phyloP scores from a whole-genome alignment of 2,797 vertebrate genomes.

The Labroides dimidiatus region DNA sequence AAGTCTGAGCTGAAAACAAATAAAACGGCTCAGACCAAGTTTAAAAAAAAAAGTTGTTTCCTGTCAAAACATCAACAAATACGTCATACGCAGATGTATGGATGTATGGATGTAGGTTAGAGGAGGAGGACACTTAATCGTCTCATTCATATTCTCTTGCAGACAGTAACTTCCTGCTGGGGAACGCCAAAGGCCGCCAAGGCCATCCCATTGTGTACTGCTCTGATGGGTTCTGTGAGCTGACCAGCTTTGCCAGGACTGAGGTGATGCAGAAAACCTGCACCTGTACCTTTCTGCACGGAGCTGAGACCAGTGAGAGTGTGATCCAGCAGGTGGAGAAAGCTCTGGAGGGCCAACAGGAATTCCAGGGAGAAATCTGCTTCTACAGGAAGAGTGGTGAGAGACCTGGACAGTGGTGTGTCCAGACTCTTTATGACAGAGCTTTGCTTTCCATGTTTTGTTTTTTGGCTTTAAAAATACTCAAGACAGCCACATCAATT shows the following conservation, averaged over 20 bases:
- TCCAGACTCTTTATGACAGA: too few relatives aligned
- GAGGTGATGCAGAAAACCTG: constrained; percentile 98
- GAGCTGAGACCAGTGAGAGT: constrained; percentile 89
- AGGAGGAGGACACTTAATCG: background rate
- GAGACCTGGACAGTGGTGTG: constrained; percentile 22
- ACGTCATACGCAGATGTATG: constrained; percentile 4
- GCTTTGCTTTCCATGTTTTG: too few relatives aligned
- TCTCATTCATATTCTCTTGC: constrained; percentile 32
- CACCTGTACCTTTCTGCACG: constrained; percentile 92
- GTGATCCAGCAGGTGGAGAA: constrained; percentile 89
- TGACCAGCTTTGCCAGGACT: constrained; percentile 90
- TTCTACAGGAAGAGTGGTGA: constrained; percentile 94
- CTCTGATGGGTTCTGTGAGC: constrained; percentile 96
- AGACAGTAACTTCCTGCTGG: constrained; percentile 98
- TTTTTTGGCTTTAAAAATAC: too few relatives aligned
- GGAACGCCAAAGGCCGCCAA: constrained; percentile 90
- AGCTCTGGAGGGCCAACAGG: constrained; percentile 91
- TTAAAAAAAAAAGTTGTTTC: background rate
- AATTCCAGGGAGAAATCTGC: constrained; percentile 91
- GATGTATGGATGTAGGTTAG: background rate
- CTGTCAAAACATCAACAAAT: constrained; percentile 14
- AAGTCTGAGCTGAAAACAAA: constrained; percentile 21
- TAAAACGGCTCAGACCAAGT: constrained; percentile 10
- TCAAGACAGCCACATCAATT: too few relatives aligned
- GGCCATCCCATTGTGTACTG: constrained; percentile 96